phyloP scores from a whole-genome alignment of 2,113 vertebrate genomes.

The Nanorana parkeri region DNA sequence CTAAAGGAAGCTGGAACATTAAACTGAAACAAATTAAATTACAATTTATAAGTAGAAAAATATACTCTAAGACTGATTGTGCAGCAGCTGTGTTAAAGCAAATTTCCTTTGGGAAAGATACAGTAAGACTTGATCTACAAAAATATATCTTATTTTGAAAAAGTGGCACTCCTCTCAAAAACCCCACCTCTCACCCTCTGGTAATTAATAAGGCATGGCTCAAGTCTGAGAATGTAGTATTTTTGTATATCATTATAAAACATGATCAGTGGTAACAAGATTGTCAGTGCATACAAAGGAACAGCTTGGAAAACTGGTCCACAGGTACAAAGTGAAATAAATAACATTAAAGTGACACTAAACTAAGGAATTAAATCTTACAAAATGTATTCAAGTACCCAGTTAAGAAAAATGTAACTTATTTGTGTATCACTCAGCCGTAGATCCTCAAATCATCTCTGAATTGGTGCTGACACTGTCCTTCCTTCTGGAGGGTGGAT shows the following conservation, averaged over 20 bases:
- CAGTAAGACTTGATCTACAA: constrained; percentile 44
- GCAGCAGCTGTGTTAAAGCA: constrained; percentile 54
- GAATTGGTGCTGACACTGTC: no score
- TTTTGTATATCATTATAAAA: not conserved
- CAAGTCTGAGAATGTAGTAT: not conserved
- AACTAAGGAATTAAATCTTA: no score
- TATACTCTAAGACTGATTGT: constrained; percentile 69
- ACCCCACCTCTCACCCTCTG: not conserved
- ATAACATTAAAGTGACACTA: no score
- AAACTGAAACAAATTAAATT: constrained; percentile 71
- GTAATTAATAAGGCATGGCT: not conserved
- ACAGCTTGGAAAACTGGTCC: no score
- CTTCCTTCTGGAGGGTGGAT: no score
- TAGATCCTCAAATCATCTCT: no score
- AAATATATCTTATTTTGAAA: constrained; percentile 38
- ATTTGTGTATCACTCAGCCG: no score
- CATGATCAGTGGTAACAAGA: not conserved
- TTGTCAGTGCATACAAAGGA: no score
- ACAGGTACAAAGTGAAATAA: no score
- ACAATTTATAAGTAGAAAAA: constrained; percentile 83
- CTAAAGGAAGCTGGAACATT: constrained; percentile 43
- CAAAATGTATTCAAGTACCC: no score
- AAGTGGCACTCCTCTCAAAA: constrained; percentile 9
- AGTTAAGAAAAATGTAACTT: no score
- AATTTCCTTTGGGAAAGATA: constrained; percentile 44